Base-by-base conservation (phyloP, 2,113 vertebrate species). In the Galbula dea region DNA sequence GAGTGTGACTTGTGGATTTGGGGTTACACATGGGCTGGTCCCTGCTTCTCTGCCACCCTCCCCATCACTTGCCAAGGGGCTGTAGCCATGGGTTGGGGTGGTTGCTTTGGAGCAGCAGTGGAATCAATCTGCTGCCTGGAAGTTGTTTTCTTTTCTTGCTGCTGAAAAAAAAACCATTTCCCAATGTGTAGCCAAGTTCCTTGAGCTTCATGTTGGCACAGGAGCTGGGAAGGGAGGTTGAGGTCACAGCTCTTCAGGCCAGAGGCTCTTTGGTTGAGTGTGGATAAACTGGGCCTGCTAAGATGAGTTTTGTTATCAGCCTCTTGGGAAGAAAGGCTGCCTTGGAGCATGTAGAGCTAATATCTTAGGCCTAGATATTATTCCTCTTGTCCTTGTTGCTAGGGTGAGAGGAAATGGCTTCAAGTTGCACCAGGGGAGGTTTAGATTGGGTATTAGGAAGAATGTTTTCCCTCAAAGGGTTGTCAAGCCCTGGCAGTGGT, bases 11-110 rank as follows among this genome's bases (percentile, higher is more conserved):
- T 11, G 7, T 48, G 92, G 78, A 16, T 71, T 57, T 0, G 9
- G 43, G 46, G 43, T 6, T 5, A 4, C 8, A 9, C 23, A 9
- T 71, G 37, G 48, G 52, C 21, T 54, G n/a, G n/a, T n/a, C n/a
- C 54, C 23, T 21, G 66, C 61, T 49, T 34, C 34, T 55, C 67
- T 36, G 23, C 46, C 46, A 22, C 39, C 27, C 19, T 36, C 36
- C 51, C 29, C 6, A 2, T 9, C 5, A 2, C 26, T 13, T 30
- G 41, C 23, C 14, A 30, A 17, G n/a, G 19, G 19, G 0, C 8
- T 43, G 41, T 4, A 30, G 68, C 24, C 24, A 2, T 1, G 21
- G 22, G 14, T 22, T 41, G 88, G 34, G 68, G 49, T 29, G 46
- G 67, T 24, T 30, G 26, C 49, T 58, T 66, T 2, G 5, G 41